Evolutionary conservation across 2,888 invertebrate species (phyloP), one percentile per base, ranked within the genome.

Genomic region (Troides helena): DNA sequence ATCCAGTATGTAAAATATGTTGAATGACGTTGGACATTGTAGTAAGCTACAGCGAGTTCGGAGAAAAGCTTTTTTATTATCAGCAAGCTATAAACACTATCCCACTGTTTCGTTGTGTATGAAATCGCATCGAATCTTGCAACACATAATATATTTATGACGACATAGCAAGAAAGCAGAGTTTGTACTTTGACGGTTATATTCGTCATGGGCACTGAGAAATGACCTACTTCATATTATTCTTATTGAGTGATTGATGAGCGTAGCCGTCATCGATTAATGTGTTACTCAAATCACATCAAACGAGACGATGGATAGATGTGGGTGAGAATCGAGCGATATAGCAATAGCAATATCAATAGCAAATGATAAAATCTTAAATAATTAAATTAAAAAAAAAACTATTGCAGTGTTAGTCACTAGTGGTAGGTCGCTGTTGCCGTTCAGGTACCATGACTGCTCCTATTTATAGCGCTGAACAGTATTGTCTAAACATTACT

Each of bases 1-100:
- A 67, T 61, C 73, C 70, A 71, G 74, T 73, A 73, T 74, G 74
- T 72, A 66, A 74, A 74, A 65, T 65, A 61, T 61, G 60, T 25
- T 65, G 65, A 17, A 8, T 56, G 65, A 43, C 17, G 30, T 59
- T 1, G 67, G 17, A 67, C 61, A 63, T 12, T 36, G 59, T 67
- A 25, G 46, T 36, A 63, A 17, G 67, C 18, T 63, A 59, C 17
- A 67, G 70, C 70, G 70, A 56, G 39, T 70, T 69, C 56, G 14
- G 5, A 21, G n/a, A 46, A 62, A 10, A 18, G 62, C 8, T 39
- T 21, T 21, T 46, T 21, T 62, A 62, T 12, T 50, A 50, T 10
- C 5, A 5, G 14, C 5, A 50, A 50, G 39, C 39, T 39, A 39
- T 39, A 39, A 39, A 39, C 39, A 39, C 7, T 39, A 39, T 39